phyloP scores from a whole-genome alignment of 2,888 invertebrate species.

The Cheilosia vulpina region DNA sequence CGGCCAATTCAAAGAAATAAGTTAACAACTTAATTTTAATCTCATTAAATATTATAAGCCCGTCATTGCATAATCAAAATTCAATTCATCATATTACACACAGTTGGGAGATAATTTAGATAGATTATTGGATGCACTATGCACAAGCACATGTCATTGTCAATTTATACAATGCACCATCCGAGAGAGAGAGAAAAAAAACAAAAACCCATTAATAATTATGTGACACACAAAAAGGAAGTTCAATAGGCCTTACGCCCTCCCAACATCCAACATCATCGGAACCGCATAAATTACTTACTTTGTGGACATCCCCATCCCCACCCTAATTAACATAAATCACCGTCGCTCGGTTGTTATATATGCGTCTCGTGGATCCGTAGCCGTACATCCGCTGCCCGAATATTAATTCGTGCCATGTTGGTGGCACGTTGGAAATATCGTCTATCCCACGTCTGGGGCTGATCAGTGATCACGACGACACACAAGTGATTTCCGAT shows the following conservation, averaged over 20 bases:
- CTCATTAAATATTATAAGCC: background rate
- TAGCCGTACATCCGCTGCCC: conserved; percentile 64
- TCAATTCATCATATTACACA: conserved; percentile 38
- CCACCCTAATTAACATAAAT: conserved; percentile 73
- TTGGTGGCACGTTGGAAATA: conserved; percentile 31
- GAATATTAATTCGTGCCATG: conserved; percentile 61
- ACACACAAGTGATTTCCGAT: conserved; percentile 42
- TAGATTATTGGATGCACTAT: conserved; percentile 25
- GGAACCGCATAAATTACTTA: conserved; percentile 70
- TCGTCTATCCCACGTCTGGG: conserved; percentile 34
- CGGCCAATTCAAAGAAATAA: background rate
- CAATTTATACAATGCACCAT: conserved; percentile 27
- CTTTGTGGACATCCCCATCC: conserved; percentile 57
- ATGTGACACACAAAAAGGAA: conserved; percentile 69
- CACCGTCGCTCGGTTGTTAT: conserved; percentile 48
- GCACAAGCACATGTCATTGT: background rate
- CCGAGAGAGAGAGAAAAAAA: background rate
- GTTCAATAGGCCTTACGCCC: conserved; percentile 51
- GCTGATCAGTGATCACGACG: conserved; percentile 50
- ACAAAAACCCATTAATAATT: conserved; percentile 50
- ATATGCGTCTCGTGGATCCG: conserved; percentile 30
- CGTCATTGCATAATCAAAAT: conserved; percentile 28
- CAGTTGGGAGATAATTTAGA: conserved; percentile 34
- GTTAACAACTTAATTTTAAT: conserved; percentile 6
- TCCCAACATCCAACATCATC: conserved; percentile 62